Percentiles rank a stretch among this genome's conserved stretches.
Evolutionary conservation across 2,888 invertebrate species (phyloP).

Genomic region (Mimachlamys varia): DNA sequence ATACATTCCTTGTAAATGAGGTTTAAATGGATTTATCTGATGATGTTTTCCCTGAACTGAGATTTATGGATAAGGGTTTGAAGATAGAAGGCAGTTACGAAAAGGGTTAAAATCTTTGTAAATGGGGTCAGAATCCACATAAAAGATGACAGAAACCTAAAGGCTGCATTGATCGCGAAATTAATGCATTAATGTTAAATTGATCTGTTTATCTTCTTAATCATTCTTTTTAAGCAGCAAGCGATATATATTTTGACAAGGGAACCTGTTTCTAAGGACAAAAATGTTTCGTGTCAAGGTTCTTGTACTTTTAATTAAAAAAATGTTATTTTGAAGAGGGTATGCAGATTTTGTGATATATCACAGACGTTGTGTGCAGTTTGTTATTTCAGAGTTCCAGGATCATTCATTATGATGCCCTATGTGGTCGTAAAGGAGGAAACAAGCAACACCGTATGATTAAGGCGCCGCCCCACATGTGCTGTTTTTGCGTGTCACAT

Average conservation of each 20-base stretch:
- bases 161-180: not conserved
- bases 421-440: not conserved
- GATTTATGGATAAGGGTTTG: not conserved
- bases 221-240: too few species aligned
- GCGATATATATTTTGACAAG: too few species aligned
- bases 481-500: not conserved
- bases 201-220: too few species aligned
- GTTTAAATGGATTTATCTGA: not conserved
- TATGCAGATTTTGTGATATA: not conserved
- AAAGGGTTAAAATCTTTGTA: not conserved
- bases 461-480: not conserved
- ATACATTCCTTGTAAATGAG: not conserved
- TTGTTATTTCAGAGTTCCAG: not conserved
- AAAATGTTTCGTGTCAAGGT: not conserved
- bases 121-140: not conserved
- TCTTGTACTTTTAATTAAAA: not conserved
- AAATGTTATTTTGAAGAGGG: not conserved
- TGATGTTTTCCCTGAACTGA: too few species aligned
- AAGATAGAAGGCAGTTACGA: not conserved
- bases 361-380: not conserved
- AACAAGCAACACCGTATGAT: not conserved
- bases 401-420: not conserved
- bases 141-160: not conserved
- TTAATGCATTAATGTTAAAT: too few species aligned
- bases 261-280: not conserved